phyloP scores from a whole-genome alignment of 2,113 vertebrate species.

The Aythya baeri region DNA sequence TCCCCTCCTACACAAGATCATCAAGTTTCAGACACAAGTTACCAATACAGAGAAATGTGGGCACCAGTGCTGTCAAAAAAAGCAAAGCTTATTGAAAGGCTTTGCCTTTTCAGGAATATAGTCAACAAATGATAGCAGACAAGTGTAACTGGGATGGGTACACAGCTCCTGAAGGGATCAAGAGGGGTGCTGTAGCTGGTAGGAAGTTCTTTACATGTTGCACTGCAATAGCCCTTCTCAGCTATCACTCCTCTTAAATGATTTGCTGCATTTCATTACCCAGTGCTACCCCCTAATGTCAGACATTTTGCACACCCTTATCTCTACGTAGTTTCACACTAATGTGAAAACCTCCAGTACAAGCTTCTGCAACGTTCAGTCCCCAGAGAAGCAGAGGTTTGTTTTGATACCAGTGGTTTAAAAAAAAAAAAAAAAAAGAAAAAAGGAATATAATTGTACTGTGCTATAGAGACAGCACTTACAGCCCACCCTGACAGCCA shows the following conservation, averaged over 20 bases:
- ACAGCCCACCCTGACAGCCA: constrained; percentile 27
- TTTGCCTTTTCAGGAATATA: neutral
- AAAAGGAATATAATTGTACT: neutral
- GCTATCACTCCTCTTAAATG: neutral
- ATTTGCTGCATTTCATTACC: neutral
- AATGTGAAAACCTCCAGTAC: neutral
- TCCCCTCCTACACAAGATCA: constrained; percentile 9
- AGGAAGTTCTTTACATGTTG: neutral
- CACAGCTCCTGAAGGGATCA: neutral
- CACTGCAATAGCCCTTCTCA: neutral
- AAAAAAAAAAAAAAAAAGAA: neutral
- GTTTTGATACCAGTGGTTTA: constrained; percentile 22
- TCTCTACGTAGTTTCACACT: neutral
- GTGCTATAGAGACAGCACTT: neutral
- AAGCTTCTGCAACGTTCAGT: neutral
- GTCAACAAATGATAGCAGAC: neutral
- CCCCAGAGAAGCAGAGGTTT: neutral
- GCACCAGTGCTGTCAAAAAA: neutral
- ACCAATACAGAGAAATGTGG: neutral
- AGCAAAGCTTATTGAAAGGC: neutral
- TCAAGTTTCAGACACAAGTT: constrained; percentile 2
- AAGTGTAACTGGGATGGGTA: neutral
- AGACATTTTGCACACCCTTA: neutral
- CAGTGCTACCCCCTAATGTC: neutral
- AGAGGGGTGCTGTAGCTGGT: neutral